phyloP scores from a whole-genome alignment of 2,113 vertebrate genomes.

The Shinisaurus crocodilurus region DNA sequence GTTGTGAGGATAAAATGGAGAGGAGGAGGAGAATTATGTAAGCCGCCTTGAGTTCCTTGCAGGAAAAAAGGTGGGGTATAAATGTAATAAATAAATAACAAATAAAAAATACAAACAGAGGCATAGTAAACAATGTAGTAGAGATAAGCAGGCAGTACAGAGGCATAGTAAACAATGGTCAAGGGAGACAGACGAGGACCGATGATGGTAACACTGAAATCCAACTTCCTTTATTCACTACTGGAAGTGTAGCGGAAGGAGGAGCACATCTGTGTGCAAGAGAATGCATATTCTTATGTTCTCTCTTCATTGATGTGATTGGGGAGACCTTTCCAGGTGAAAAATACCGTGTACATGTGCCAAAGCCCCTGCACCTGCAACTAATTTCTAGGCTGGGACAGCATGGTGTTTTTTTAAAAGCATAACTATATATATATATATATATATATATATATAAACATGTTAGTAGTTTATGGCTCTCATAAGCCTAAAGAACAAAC shows the following conservation, averaged over 20 bases:
- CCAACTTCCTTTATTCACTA: background rate
- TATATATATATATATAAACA: too few species aligned
- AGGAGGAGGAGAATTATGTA: too few species aligned
- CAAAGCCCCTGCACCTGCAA: background rate
- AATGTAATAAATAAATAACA: too few species aligned
- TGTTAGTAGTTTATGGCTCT: constrained; percentile 55
- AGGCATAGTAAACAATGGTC: background rate
- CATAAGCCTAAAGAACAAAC: constrained; percentile 64
- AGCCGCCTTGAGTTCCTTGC: too few species aligned
- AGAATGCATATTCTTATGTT: background rate
- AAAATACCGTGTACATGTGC: background rate
- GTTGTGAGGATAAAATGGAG: too few species aligned
- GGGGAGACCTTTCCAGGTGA: background rate
- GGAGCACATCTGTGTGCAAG: too few species aligned
- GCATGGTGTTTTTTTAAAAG: background rate
- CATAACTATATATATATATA: background rate
- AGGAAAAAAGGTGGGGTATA: too few species aligned
- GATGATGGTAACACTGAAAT: background rate
- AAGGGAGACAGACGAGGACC: background rate
- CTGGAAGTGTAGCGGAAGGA: too few species aligned
- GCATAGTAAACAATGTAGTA: too few species aligned
- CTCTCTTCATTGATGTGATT: background rate
- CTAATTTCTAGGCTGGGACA: background rate
- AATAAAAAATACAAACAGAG: too few species aligned
- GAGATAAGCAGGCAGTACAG: background rate